A percentile compares a stretch with the other conserved stretches of the same genome.
Evolutionary conservation across 1,140 invertebrate species (phyloP).

Genomic region (Danaus melanippus): DNA sequence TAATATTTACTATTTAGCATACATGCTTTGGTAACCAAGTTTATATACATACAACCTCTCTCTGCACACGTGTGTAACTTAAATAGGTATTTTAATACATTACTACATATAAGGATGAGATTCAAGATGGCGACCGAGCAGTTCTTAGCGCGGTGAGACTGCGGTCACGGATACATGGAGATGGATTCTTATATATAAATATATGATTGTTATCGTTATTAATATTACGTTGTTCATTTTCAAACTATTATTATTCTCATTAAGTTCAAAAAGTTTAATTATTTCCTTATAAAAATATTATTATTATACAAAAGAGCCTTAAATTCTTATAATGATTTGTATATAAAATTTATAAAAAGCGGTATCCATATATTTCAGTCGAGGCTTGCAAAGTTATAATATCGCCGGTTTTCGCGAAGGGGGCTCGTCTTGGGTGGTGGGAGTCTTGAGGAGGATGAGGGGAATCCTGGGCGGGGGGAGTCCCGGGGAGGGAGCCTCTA

Average conservation of each 20-base stretch:
- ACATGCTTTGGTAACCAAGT: too few species aligned
- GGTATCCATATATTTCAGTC: conserved; percentile 16
- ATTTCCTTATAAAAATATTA: too few species aligned
- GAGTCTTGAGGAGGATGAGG: neutral
- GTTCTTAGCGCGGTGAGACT: conserved; percentile 31
- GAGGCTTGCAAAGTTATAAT: conserved; percentile 38
- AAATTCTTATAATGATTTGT: neutral
- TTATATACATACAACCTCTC: too few species aligned
- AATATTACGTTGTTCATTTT: too few species aligned
- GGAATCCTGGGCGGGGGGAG: too few species aligned
- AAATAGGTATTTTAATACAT: conserved; percentile 35
- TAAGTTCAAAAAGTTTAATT: too few species aligned
- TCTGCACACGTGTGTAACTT: too few species aligned
- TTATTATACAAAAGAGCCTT: too few species aligned
- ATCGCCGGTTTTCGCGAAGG: conserved; percentile 36
- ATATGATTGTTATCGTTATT: too few species aligned
- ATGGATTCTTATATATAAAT: conserved; percentile 15
- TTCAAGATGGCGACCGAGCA: conserved; percentile 37
- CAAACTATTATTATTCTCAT: too few species aligned
- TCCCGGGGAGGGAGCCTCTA: neutral
- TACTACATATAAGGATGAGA: conserved; percentile 38
- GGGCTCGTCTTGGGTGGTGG: conserved; percentile 17
- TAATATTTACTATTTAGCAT: too few species aligned
- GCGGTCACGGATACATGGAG: conserved; percentile 16
- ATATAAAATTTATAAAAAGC: conserved; percentile 3